Percentiles rank a stretch among this genome's conserved stretches.
phyloP scores from a whole-genome alignment of 2,888 invertebrate genomes.

The Clepsis dumicolana region DNA sequence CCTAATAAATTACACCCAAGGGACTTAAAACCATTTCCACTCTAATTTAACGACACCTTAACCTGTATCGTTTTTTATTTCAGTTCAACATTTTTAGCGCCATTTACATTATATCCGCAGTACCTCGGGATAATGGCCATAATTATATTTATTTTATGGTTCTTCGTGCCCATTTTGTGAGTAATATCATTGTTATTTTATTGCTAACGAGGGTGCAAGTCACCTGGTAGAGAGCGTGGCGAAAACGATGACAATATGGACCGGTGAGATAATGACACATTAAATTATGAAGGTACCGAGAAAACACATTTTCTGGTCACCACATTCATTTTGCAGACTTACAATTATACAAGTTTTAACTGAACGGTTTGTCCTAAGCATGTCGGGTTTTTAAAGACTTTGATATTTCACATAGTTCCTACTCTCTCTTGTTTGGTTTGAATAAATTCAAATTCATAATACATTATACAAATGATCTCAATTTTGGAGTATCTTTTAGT shows the following conservation, averaged over 20 bases:
- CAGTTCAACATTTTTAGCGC: conserved; percentile 86
- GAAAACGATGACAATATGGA: conserved; percentile 30
- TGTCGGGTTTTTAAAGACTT: too few relatives aligned
- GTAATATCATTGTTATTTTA: conserved; percentile 58
- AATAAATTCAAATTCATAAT: too few relatives aligned
- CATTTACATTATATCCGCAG: conserved; percentile 86
- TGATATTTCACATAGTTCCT: too few relatives aligned
- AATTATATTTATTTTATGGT: conserved; percentile 88
- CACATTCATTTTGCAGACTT: too few relatives aligned
- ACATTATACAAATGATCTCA: too few relatives aligned
- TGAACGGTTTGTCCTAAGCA: too few relatives aligned
- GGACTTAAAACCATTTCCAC: conserved; percentile 27
- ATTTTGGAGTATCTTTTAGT: too few relatives aligned
- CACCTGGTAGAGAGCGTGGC: conserved; percentile 26
- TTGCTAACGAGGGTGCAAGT: conserved; percentile 43
- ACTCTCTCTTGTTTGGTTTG: too few relatives aligned
- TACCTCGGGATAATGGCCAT: conserved; percentile 88
- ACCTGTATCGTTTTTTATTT: conserved; percentile 49
- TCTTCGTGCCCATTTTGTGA: conserved; percentile 88
- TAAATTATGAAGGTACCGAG: background rate
- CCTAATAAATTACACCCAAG: conserved; percentile 29
- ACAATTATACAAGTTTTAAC: too few relatives aligned
- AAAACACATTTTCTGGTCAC: too few relatives aligned
- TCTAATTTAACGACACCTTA: conserved; percentile 41
- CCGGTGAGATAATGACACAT: background rate